Evolutionary conservation across 2,797 vertebrate genomes (phyloP).

Genomic region (Carcharodon carcharias): DNA sequence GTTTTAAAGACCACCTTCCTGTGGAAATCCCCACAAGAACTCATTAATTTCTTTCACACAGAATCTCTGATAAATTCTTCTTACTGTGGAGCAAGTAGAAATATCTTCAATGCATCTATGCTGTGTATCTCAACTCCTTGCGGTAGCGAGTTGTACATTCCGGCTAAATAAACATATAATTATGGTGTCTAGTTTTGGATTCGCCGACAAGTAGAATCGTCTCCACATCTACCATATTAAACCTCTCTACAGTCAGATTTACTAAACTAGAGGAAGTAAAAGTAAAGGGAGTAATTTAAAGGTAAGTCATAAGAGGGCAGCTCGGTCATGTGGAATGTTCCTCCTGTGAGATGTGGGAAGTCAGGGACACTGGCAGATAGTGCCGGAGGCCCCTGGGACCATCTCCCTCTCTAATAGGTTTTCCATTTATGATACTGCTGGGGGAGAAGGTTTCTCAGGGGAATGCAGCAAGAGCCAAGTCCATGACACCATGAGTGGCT

Average conservation of each 20-base stretch:
- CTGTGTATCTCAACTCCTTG: not conserved
- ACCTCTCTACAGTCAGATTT: not conserved
- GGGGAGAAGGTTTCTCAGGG: too few relatives aligned
- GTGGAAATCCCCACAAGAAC: not conserved
- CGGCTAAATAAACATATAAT: not conserved
- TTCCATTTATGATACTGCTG: too few relatives aligned
- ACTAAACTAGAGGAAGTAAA: too few relatives aligned
- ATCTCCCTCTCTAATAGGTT: too few relatives aligned
- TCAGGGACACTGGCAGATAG: too few relatives aligned
- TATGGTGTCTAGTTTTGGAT: not conserved
- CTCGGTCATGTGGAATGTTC: too few relatives aligned
- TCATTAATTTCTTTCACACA: not conserved
- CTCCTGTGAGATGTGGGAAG: too few relatives aligned
- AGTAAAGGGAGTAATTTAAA: too few relatives aligned
- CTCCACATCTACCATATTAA: not conserved
- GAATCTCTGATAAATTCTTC: not conserved
- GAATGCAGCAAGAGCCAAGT: too few relatives aligned
- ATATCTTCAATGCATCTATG: not conserved
- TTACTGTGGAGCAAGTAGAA: not conserved
- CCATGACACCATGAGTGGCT: too few relatives aligned
- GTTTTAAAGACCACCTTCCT: not conserved
- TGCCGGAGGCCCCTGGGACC: too few relatives aligned
- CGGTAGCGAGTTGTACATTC: not conserved
- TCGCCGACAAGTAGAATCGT: not conserved
- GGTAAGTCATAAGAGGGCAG: too few relatives aligned